Evolutionary conservation across 2,797 vertebrate species (phyloP), one percentile per base, ranked within the genome.

Genomic region (Aulostomus chinensis): DNA sequence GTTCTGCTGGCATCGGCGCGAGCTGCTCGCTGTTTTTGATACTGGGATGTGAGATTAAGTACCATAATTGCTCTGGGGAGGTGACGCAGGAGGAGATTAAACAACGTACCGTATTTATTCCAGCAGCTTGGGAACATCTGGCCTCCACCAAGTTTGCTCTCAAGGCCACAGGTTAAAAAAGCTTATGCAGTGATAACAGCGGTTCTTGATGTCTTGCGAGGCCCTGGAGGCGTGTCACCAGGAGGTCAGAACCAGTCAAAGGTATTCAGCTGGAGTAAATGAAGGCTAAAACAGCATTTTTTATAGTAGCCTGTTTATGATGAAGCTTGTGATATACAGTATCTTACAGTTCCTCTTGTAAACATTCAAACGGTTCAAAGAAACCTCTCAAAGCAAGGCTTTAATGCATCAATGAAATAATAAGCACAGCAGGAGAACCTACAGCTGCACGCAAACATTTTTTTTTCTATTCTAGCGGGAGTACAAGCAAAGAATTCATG

Each of bases 61-160:
- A 59, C 63, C 76, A 56, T 91, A 89, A 92, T 89, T 88, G 79
- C 82, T n/a, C n/a, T n/a, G n/a, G n/a, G n/a, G n/a, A n/a, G n/a
- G n/a, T n/a, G n/a, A n/a, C n/a, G n/a, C n/a, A n/a, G n/a, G 54
- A 58, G 66, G 18, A 67, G 51, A 73, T 65, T 22, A 54, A 73
- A 73, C 77, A 68, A 52, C 62, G 56, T 50, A 45, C 55, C 66
- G 68, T 73, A 72, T 62, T 81, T 53, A 56, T 56, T 58, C 15
- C 39, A 5, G 57, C 29, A 13, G 37, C 50, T 37, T 36, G 12
- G n/a, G 39, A 69, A 77, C 73, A 86, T 72, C 69, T 80, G 78
- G 58, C 20, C 36, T 31, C 9, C 33, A 53, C 37, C 2, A 14
- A 52, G 47, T 49, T 57, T 51, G 54, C 36, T 54, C 41, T 74